Base-by-base conservation (phyloP, 2,888 invertebrate species). In the Volucella inflata region DNA sequence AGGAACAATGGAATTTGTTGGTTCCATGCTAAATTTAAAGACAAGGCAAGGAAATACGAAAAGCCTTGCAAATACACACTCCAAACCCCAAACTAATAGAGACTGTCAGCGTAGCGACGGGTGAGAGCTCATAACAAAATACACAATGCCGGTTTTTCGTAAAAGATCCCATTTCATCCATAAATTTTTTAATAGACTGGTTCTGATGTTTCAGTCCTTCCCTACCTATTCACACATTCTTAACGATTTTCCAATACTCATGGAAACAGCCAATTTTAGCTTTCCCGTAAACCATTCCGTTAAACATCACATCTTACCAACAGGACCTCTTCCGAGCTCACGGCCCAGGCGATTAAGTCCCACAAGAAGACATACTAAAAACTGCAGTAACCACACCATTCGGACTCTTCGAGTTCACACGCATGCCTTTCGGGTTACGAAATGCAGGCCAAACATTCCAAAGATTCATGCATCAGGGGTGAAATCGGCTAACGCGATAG, bases 341-440 rank as follows among this genome's bases (percentile, higher is more conserved):
- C n/a, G n/a, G n/a, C n/a, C n/a, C n/a, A n/a, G n/a, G n/a, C n/a
- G n/a, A n/a, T n/a, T n/a, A n/a, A n/a, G 88, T 92, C 11, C 59
- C 75, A 16, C 8, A 16, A 9, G 75, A 75, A 11, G 65, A 65
- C 36, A 46, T 68, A 2, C 14, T 8, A 6, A 68, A 91, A 81
- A 90, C 90, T 3, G 90, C 89, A 0, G 89, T 91, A 6, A 89
- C 77, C 2, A 90, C 90, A 6, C 90, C 90, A 0, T 90, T 90
- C 70, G 90, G 90, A 4, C 78, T 90, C 2, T 91, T 88, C 64
- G 90, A 90, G 72, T 90, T 88, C 70, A 38, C 83, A 0, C 40
- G 57, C 1, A 91, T 90, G 90, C 82, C 89, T 1, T 91, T 90
- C 70, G 90, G 90, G 0, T 85, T 91, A 2, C 46, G 64, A 55